Base-by-base conservation (phyloP, 2,888 invertebrate species). In the Acrobasis suavella region DNA sequence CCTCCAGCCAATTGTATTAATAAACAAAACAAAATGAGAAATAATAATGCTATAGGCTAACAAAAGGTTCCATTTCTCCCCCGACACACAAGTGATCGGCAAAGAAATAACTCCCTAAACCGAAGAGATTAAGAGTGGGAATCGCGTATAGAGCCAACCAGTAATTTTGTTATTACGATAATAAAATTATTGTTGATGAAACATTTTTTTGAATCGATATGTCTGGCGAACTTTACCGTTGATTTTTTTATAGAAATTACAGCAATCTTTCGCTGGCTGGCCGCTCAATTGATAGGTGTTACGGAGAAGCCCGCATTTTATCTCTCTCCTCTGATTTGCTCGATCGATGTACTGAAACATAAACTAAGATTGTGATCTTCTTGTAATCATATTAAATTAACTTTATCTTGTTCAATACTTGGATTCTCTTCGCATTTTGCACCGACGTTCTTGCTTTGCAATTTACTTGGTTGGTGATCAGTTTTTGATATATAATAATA, bases 21-120 rank as follows among this genome's bases (percentile, higher is more conserved):
- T 92, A 92, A 92, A 92, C 92, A 92, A 92, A 92, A 92, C 91
- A 92, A 92, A 92, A 92, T 91, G 91, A 89, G 89, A 92, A 91
- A 92, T 92, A 92, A 92, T 92, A 92, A 92, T 89, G 88, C 92
- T 91, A 91, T 89, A 89, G 92, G 87, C 91, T 87, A 92, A 92
- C 92, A 92, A 92, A 91, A 92, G 92, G 89, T 89, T 89, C 87
- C 89, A 91, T 91, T 91, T 91, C 91, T 91, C 91, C 92, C 91
- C 81, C 82, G 81, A 85, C 85, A 87, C 81, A 85, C 85, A 83
- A 80, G 81, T 77, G 75, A 82, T 81, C 67, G 82, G 65, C 76
- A 75, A 78, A 80, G 82, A 75, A 89, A 86, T 83, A 82, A 76
- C 73, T 84, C 83, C 78, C 81, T 89, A 89, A 85, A 67, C 71